Conservation (phyloP, 2,888 invertebrate species). For the Lasius platythorax region DNA sequence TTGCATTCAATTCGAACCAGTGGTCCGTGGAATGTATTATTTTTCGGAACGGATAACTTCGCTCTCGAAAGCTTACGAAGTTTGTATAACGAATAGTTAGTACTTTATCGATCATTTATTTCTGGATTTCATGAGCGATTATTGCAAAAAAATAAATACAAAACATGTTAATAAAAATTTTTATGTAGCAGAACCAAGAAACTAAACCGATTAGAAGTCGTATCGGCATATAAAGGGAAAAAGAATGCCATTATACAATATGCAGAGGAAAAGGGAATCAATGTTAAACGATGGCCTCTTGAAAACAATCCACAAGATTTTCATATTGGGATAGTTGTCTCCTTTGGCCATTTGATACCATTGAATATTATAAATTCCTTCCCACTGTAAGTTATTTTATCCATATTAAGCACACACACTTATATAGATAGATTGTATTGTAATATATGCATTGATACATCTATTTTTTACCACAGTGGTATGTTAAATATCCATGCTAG, state of each 20-base stretch:
- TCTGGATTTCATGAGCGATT: background rate
- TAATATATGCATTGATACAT: constrained; percentile 19
- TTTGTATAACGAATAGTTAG: constrained; percentile 90
- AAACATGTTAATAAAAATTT: constrained; percentile 35
- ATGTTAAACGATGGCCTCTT: constrained; percentile 90
- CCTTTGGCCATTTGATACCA: constrained; percentile 97
- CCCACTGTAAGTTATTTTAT: constrained; percentile 90
- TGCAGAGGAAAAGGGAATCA: constrained; percentile 89
- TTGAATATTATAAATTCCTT: constrained; percentile 91
- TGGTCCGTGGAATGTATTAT: constrained; percentile 89
- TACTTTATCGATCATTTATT: constrained; percentile 61
- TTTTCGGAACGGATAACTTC: constrained; percentile 95
- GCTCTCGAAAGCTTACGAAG: constrained; percentile 91
- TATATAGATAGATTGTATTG: background rate
- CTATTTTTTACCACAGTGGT: constrained; percentile 88
- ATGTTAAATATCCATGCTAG: constrained; percentile 98
- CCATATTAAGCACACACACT: background rate
- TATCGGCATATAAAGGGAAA: constrained; percentile 89
- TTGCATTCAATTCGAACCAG: background rate
- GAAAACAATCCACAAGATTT: constrained; percentile 87
- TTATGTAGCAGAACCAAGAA: constrained; percentile 87
- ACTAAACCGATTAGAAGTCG: constrained; percentile 89
- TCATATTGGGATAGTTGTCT: constrained; percentile 96
- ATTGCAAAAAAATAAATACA: background rate
- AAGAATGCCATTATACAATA: constrained; percentile 90